Percentiles rank a stretch among this genome's conserved stretches.
Conservation (phyloP, 2,797 vertebrate species). For the Smutsia temminckii region DNA sequence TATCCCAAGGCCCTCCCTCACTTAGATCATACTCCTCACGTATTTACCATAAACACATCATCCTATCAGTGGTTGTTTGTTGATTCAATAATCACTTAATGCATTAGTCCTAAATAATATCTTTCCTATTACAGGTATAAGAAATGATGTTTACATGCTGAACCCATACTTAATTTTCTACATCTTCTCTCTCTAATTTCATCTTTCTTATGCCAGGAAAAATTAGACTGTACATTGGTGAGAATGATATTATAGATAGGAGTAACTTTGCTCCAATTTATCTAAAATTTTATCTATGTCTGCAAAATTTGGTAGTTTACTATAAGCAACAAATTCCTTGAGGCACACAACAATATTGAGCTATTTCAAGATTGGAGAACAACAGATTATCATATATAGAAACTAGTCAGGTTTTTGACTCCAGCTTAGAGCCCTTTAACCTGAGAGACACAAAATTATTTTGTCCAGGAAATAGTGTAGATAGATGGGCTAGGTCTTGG, state of each 20-base stretch:
- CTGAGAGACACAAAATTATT: background rate
- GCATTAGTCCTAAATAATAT: background rate
- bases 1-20: background rate
- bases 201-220: conserved; percentile 1
- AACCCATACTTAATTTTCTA: background rate
- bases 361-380: conserved; percentile 19
- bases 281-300: background rate
- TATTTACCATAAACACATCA: background rate
- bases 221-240: background rate
- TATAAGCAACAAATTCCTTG: conserved; percentile 23
- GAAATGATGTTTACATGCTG: background rate
- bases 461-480: background rate
- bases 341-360: background rate
- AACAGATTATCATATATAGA: background rate
- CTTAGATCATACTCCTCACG: background rate
- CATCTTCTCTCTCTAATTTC: background rate
- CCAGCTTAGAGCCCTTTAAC: background rate
- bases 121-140: background rate
- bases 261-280: background rate
- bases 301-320: conserved; percentile 1
- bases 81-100: background rate
- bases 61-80: background rate
- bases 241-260: background rate
- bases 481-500: background rate
- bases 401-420: background rate